A percentile compares a stretch with the other conserved stretches of the same genome.
Conservation (phyloP, 35 echinoderm and acorn worm species). For the Heliocidaris erythrogramma region DNA sequence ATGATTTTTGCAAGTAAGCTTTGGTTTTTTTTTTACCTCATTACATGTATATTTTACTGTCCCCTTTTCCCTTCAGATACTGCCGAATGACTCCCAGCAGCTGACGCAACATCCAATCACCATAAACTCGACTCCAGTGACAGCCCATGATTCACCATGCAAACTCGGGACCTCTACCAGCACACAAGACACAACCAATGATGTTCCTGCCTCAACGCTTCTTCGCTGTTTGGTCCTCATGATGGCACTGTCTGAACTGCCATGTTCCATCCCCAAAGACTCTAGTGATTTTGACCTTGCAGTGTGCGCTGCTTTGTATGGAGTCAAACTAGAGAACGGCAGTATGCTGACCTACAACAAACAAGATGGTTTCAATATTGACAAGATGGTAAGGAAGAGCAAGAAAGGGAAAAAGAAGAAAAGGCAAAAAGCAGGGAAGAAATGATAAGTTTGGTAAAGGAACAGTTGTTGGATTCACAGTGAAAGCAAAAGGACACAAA, state of each 20-base stretch:
- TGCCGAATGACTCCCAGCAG: background rate
- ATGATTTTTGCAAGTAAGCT: too few species aligned
- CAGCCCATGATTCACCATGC: background rate
- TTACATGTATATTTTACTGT: background rate
- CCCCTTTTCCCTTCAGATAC: background rate
- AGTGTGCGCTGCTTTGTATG: background rate
- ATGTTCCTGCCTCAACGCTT: background rate
- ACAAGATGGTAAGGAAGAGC: background rate
- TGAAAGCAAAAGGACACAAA: too few species aligned
- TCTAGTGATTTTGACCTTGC: background rate
- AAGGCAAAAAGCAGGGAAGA: background rate
- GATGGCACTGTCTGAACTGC: slow-evolving; percentile 1
- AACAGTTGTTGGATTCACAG: too few species aligned
- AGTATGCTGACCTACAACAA: background rate
- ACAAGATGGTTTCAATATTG: background rate
- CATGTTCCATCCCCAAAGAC: background rate
- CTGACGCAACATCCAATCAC: background rate
- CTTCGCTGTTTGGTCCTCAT: slow-evolving; percentile 22
- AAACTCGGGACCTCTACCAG: background rate
- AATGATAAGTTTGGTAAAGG: background rate
- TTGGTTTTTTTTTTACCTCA: background rate
- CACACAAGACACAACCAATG: background rate
- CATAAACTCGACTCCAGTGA: background rate
- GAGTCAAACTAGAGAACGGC: background rate
- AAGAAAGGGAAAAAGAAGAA: slow-evolving; percentile 27